Evolutionary conservation across 1,140 invertebrate genomes (phyloP), one percentile per base, ranked within the genome.

Genomic region (Eumeta japonica): DNA sequence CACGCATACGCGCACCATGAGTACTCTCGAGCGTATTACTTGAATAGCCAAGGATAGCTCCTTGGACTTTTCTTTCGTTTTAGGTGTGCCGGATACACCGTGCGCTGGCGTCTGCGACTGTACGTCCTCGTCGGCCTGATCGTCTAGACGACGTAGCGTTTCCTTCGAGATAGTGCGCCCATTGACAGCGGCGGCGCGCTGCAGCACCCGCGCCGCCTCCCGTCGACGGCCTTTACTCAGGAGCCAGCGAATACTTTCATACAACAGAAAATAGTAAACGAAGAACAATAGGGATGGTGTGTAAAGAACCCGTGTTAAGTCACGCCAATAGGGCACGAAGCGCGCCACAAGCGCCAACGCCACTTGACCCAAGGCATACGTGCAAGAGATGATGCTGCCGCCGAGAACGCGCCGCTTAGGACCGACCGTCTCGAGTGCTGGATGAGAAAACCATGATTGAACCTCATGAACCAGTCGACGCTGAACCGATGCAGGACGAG

Each of bases 361-460:
- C 18, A 84, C 81, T 48, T 87, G 82, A 0, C 89, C 90, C 2
- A 88, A 32, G 0, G 88, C 85, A 57, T 86, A 90, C 38, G 82
- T 84, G 34, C 79, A 78, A 10, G 83, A 83, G 2, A 88, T 82
- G 0, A 88, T 59, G 10, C 86, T 83, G 10, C 86, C 86, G 31
- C 82, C 85, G 3, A 89, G 62, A 0, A 88, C 85, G 40, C 90
- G 68, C 27, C 82, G 81, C 27, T 81, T 79, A 3, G 84, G 80
- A 1, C 84, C 86, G 1, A 90, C 84, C 60, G 89, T 79, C 66
- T 93, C 90, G 37, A 92, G 78, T 28, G 84, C 89, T 89, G 62
- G 24, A 70, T 76, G 52, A n/a, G n/a, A n/a, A n/a, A n/a, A n/a
- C n/a, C n/a, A n/a, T n/a, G n/a, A n/a, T n/a, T n/a, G n/a, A n/a